Conservation (phyloP, 2,888 invertebrate species). For the Microctonus brassicae region DNA sequence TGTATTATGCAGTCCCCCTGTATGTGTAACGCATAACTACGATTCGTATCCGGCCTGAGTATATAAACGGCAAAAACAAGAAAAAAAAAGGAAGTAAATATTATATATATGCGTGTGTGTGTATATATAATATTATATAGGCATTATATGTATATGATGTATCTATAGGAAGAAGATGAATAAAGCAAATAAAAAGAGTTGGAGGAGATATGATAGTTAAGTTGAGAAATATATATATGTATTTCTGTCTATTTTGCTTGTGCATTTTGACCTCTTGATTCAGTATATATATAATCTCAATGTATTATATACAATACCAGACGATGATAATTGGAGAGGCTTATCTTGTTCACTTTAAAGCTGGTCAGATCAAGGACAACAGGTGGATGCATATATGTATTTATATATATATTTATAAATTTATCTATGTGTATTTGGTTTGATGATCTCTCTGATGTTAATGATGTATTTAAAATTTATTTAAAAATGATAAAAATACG, state of each 20-base stretch:
- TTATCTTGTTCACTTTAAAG: neutral
- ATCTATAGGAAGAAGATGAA: conserved; percentile 1
- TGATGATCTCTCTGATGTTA: neutral
- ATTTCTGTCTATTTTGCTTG: neutral
- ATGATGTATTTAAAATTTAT: neutral
- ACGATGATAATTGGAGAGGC: neutral
- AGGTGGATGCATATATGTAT: conserved; percentile 15
- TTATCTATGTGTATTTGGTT: neutral
- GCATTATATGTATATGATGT: no score
- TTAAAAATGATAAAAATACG: neutral
- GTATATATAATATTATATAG: no score
- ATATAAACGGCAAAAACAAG: conserved; percentile 29
- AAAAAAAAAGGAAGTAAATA: conserved; percentile 28
- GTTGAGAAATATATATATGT: neutral
- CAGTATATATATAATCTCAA: conserved; percentile 2
- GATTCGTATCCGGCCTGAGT: conserved; percentile 54
- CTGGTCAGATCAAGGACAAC: conserved; percentile 33
- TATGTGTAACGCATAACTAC: conserved; percentile 64
- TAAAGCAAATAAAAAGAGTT: conserved; percentile 16
- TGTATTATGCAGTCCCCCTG: conserved; percentile 53
- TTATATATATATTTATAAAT: neutral
- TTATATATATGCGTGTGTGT: no score
- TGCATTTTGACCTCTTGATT: neutral
- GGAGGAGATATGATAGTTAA: neutral
- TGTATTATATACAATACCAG: neutral